These are phyloP conservation scores for Magallana nippona DNA, from an alignment of 2,888 invertebrate genomes.

Conservation along the genomic window DNA sequence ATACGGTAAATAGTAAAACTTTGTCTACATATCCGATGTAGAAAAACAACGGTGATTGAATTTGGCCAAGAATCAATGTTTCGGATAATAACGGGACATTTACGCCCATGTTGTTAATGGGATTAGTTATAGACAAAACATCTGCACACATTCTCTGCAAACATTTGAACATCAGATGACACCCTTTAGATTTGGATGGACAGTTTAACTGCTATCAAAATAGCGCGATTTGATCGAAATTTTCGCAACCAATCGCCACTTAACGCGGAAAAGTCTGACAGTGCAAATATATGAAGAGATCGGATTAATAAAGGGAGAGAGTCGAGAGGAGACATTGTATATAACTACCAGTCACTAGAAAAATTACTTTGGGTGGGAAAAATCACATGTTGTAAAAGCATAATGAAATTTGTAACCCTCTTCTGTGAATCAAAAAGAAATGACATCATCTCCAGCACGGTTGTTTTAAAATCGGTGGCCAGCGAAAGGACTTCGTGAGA, in stretches of 20 bases:
- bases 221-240: not conserved
- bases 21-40: too few relatives aligned
- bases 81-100: not conserved
- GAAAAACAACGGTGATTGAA: not conserved
- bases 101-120: not conserved
- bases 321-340: not conserved
- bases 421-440: not conserved
- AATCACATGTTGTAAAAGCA: conserved; percentile 17
- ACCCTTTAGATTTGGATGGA: not conserved
- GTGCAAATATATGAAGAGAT: conserved; percentile 7
- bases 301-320: not conserved
- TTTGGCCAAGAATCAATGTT: not conserved
- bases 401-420: conserved; percentile 21
- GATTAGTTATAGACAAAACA: not conserved
- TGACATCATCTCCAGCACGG: not conserved
- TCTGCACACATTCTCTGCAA: not conserved
- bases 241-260: not conserved
- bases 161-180: conserved; percentile 8
- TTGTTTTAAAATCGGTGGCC: not conserved
- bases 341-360: not conserved
- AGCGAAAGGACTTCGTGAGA: not conserved
- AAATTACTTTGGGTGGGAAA: conserved; percentile 20
- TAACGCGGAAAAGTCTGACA: not conserved
- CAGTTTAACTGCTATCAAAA: not conserved
- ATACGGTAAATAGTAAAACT: too few relatives aligned